Conservation (phyloP, 2,888 invertebrate genomes). For the Pyrochroa serraticornis region DNA sequence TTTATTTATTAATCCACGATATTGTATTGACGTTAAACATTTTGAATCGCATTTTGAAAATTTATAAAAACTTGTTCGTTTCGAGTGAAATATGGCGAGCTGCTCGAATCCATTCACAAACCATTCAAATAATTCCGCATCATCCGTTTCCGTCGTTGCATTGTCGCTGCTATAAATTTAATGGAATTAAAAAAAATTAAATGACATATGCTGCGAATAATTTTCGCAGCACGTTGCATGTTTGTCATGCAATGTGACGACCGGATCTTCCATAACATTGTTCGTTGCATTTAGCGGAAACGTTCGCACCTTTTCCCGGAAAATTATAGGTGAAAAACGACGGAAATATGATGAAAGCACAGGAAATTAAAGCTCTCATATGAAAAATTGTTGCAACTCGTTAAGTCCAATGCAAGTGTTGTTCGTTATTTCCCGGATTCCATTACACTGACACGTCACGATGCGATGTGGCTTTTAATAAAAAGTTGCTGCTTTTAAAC, state of each 20-base stretch:
- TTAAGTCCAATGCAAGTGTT: slow-evolving; percentile 11
- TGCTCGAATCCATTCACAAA: no score
- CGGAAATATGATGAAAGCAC: slow-evolving; percentile 2
- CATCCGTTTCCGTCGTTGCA: not conserved
- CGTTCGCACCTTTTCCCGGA: slow-evolving; percentile 5
- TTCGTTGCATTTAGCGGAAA: slow-evolving; percentile 19
- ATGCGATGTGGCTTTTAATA: no score
- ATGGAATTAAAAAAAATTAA: slow-evolving; percentile 13
- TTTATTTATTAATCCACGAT: no score
- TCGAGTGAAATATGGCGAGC: no score
- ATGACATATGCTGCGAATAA: slow-evolving; percentile 8
- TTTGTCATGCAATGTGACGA: slow-evolving; percentile 12
- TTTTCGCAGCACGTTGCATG: slow-evolving; percentile 13
- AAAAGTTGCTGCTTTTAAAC: no score
- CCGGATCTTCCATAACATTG: slow-evolving; percentile 19
- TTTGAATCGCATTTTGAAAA: no score
- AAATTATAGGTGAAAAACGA: slow-evolving; percentile 10
- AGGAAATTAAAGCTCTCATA: slow-evolving; percentile 26
- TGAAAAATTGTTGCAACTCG: slow-evolving; percentile 11
- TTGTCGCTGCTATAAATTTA: slow-evolving; percentile 4
- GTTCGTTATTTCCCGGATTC: slow-evolving; percentile 3
- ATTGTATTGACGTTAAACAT: no score
- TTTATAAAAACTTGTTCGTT: no score
- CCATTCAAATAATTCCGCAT: no score
- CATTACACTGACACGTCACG: no score